phyloP scores from a whole-genome alignment of 2,797 vertebrate genomes.

The Lagodon rhomboides region DNA sequence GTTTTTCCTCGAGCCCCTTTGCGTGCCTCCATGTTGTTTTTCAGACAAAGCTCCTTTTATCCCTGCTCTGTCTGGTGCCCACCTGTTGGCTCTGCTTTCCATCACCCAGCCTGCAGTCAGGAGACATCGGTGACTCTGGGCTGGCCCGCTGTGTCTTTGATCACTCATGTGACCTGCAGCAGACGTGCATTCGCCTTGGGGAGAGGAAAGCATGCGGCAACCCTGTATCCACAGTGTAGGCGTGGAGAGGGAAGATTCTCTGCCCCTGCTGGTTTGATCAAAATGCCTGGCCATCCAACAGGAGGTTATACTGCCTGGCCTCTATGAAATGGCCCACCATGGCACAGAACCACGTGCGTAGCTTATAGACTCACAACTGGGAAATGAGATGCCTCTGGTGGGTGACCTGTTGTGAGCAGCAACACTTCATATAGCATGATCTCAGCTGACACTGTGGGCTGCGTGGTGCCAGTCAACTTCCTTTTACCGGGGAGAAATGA shows the following conservation, averaged over 20 bases:
- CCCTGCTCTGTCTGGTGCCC: conserved; percentile 74
- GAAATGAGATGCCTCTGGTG: conserved; percentile 56
- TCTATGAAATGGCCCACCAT: conserved; percentile 44
- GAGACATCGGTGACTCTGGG: conserved; percentile 60
- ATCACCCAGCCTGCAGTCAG: conserved; percentile 68
- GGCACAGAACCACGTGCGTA: conserved; percentile 6
- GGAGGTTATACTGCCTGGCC: conserved; percentile 47
- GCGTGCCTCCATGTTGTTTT: conserved; percentile 73
- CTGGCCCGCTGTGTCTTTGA: conserved; percentile 73
- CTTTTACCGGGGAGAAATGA: conserved; percentile 57
- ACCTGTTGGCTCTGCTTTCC: conserved; percentile 82
- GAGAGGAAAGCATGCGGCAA: conserved; percentile 25
- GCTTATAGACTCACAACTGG: conserved; percentile 31
- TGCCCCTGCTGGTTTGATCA: conserved; percentile 39
- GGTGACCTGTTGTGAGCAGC: conserved; percentile 56
- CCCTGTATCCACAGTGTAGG: conserved; percentile 19
- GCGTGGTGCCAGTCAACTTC: conserved; percentile 49
- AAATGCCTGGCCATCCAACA: conserved; percentile 13
- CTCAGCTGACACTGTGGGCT: conserved; percentile 32
- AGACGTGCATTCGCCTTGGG: conserved; percentile 37
- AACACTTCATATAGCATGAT: conserved; percentile 36
- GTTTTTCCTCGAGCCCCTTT: conserved; percentile 52
- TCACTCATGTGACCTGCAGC: conserved; percentile 72
- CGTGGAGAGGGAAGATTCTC: conserved; percentile 18
- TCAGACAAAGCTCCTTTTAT: conserved; percentile 79